Conservation (phyloP, 2,888 invertebrate genomes). For the Tribolium freemani region DNA sequence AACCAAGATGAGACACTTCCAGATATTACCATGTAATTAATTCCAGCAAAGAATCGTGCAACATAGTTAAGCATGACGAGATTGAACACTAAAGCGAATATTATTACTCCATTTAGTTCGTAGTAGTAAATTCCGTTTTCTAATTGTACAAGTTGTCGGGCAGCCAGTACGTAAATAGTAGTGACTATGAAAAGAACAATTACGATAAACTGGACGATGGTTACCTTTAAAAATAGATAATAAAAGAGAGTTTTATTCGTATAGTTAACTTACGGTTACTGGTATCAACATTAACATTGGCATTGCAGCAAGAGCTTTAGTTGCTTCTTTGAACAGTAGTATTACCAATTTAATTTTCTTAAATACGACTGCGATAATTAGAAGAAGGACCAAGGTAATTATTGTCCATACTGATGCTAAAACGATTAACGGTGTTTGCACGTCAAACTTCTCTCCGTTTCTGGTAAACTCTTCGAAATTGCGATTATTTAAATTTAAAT, state of each 20-base stretch:
- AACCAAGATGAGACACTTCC: conserved; percentile 77
- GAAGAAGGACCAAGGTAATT: conserved; percentile 38
- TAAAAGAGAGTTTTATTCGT: background rate
- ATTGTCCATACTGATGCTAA: conserved; percentile 14
- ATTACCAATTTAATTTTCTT: conserved; percentile 71
- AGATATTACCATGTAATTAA: conserved; percentile 76
- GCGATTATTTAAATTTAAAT: too few relatives aligned
- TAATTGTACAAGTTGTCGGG: conserved; percentile 42
- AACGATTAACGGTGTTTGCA: background rate
- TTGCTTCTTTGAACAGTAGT: conserved; percentile 72
- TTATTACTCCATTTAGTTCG: conserved; percentile 49
- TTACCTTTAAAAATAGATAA: background rate
- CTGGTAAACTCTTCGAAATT: too few relatives aligned
- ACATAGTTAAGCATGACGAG: conserved; percentile 70
- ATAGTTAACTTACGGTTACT: conserved; percentile 67
- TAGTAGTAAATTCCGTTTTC: conserved; percentile 44
- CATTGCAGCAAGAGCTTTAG: conserved; percentile 72
- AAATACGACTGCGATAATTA: conserved; percentile 66
- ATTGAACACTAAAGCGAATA: conserved; percentile 61
- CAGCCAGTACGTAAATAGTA: conserved; percentile 45
- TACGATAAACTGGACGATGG: conserved; percentile 53
- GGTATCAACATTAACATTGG: conserved; percentile 71
- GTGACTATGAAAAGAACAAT: conserved; percentile 57
- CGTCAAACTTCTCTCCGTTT: background rate
- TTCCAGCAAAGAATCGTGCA: conserved; percentile 75